Evolutionary conservation across 2,113 vertebrate species (phyloP).

Genomic region (Callionymus lyra): DNA sequence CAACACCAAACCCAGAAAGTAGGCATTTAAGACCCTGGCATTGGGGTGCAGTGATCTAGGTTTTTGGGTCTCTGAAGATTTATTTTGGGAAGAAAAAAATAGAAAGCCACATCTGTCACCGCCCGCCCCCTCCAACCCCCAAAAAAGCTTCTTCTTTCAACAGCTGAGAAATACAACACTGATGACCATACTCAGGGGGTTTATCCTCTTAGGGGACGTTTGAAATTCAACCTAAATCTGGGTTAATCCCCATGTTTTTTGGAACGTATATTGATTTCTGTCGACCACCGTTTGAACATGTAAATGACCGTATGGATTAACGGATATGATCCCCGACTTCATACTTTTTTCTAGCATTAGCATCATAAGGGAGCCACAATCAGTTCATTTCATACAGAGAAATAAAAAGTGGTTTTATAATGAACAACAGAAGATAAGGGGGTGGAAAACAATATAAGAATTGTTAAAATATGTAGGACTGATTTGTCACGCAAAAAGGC

Average conservation of each 20-base stretch:
- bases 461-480: no score
- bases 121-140: slow-evolving; percentile 7
- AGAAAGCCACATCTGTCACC: slow-evolving; percentile 11
- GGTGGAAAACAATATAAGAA: no score
- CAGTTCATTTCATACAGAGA: no score
- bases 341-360: no score
- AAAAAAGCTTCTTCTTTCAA: slow-evolving; percentile 15
- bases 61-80: slow-evolving; percentile 4
- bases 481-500: no score
- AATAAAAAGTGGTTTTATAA: no score
- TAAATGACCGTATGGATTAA: no score
- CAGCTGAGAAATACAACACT: slow-evolving; percentile 23
- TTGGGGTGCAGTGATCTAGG: not conserved
- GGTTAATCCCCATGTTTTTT: slow-evolving; percentile 43
- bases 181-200: slow-evolving; percentile 22
- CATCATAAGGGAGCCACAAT: no score
- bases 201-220: slow-evolving; percentile 31
- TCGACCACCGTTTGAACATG: slow-evolving; percentile 30
- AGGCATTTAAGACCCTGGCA: no score
- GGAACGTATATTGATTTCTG: slow-evolving; percentile 26
- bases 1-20: no score
- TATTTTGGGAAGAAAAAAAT: slow-evolving; percentile 7
- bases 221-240: slow-evolving; percentile 38
- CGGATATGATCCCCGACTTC: no score
- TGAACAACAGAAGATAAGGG: no score